These are phyloP conservation scores for Lateolabrax maculatus DNA, from an alignment of 2,797 vertebrate species.

Conservation along the genomic window DNA sequence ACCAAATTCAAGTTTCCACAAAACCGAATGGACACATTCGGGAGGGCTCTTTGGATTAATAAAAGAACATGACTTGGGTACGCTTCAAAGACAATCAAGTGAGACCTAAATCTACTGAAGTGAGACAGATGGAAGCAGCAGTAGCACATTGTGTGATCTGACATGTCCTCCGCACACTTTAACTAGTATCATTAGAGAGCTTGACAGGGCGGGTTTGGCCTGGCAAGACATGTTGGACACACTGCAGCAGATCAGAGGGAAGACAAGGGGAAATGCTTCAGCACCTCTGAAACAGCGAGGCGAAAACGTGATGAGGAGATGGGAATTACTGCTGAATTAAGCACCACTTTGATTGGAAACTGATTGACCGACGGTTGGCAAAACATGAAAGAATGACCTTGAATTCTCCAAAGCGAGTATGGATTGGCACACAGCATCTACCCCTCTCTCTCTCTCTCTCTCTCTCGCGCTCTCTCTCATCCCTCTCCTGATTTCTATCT, in stretches of 20 bases:
- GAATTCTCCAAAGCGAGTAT: conserved; percentile 82
- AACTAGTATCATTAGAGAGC: conserved; percentile 65
- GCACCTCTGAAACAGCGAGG: conserved; percentile 67
- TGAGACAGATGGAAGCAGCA: conserved; percentile 60
- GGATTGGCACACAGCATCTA: conserved; percentile 75
- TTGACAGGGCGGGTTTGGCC: conserved; percentile 65
- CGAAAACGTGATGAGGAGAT: conserved; percentile 71
- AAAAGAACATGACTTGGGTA: conserved; percentile 46
- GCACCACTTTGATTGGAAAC: conserved; percentile 85
- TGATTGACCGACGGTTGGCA: conserved; percentile 86
- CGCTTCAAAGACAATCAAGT: conserved; percentile 59
- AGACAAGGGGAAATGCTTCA: conserved; percentile 60
- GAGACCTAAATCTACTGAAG: conserved; percentile 57
- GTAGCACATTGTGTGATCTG: conserved; percentile 65
- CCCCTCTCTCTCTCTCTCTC: conserved; percentile 50
- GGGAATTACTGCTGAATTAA: conserved; percentile 87
- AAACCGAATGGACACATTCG: conserved; percentile 47
- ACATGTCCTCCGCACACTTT: conserved; percentile 66
- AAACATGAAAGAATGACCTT: conserved; percentile 88
- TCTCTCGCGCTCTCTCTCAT: conserved; percentile 44
- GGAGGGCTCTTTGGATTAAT: conserved; percentile 34
- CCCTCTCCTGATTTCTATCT: conserved; percentile 42
- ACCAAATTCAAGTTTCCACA: background rate
- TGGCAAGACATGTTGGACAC: conserved; percentile 65
- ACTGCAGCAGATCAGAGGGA: conserved; percentile 70